These are phyloP conservation scores for Eristalis pertinax DNA, from an alignment of 2,888 invertebrate species.

Conservation along the genomic window DNA sequence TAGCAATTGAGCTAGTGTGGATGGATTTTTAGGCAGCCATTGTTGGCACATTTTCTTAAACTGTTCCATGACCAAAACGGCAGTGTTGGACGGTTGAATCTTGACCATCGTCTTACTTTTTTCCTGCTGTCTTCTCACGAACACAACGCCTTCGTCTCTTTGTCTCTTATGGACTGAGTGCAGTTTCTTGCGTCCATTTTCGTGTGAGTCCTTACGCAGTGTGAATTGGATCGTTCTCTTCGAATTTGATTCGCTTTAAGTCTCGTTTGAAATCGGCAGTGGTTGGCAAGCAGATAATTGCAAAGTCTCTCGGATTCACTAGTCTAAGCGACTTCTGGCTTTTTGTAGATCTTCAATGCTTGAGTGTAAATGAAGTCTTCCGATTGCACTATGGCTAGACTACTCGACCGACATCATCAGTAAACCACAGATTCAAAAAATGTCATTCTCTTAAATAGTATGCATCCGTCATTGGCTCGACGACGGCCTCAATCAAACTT, in stretches of 20 bases:
- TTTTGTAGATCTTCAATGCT: too few species aligned
- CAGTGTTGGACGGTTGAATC: constrained; percentile 77
- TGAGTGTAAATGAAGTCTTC: too few species aligned
- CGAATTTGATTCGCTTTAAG: constrained; percentile 77
- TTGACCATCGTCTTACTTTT: constrained; percentile 76
- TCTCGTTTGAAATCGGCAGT: constrained; percentile 80
- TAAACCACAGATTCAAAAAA: too few species aligned
- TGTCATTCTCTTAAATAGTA: too few species aligned
- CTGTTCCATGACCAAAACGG: constrained; percentile 82
- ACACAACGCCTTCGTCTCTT: constrained; percentile 84
- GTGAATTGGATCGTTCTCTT: constrained; percentile 82
- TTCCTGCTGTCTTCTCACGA: constrained; percentile 83
- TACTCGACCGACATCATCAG: too few species aligned
- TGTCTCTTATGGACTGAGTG: constrained; percentile 83
- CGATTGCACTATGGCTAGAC: too few species aligned
- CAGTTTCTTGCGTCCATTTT: constrained; percentile 83
- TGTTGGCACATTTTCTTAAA: constrained; percentile 85
- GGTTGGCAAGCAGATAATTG: constrained; percentile 89
- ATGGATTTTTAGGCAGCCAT: constrained; percentile 86
- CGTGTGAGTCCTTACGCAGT: constrained; percentile 84
- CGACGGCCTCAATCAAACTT: too few species aligned
- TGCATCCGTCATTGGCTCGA: too few species aligned
- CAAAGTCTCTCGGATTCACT: constrained; percentile 84
- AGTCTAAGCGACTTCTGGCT: too few species aligned
- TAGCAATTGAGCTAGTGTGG: too few species aligned